Evolutionary conservation across 1,140 invertebrate species (phyloP).

Genomic region (Temnothorax nylanderi): DNA sequence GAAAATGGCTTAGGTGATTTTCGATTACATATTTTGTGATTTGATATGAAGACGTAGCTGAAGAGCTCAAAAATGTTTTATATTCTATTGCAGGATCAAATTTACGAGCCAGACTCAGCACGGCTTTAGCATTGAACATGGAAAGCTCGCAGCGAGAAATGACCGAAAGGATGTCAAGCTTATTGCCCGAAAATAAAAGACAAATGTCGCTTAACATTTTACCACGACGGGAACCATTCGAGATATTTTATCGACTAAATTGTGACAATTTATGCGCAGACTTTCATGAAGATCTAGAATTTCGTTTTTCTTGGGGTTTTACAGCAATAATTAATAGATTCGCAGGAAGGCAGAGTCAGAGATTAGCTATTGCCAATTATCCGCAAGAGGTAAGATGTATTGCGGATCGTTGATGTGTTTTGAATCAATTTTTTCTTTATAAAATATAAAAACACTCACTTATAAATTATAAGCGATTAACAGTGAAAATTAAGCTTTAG

Average conservation of each 20-base stretch:
- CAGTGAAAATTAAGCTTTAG: background rate
- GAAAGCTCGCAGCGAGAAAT: constrained; percentile 96
- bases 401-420: background rate
- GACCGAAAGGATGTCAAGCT: constrained; percentile 94
- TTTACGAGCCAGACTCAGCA: constrained; percentile 94
- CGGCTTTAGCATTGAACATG: constrained; percentile 95
- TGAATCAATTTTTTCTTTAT: background rate
- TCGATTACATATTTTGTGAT: background rate
- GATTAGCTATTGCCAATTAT: constrained; percentile 86
- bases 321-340: constrained; percentile 94
- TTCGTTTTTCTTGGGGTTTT: constrained; percentile 96
- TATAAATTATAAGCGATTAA: background rate
- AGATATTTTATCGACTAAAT: constrained; percentile 97
- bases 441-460: background rate
- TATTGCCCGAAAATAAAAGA: constrained; percentile 91
- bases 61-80: background rate
- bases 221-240: constrained; percentile 96
- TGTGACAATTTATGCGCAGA: constrained; percentile 99
- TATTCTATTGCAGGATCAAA: constrained; percentile 87
- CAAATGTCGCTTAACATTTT: constrained; percentile 89
- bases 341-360: constrained; percentile 88
- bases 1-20: constrained; percentile 92
- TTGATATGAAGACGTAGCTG: background rate
- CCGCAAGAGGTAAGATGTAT: constrained; percentile 79
- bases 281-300: constrained; percentile 98